phyloP scores from a whole-genome alignment of 1,140 invertebrate species.

The Agrilus planipennis region DNA sequence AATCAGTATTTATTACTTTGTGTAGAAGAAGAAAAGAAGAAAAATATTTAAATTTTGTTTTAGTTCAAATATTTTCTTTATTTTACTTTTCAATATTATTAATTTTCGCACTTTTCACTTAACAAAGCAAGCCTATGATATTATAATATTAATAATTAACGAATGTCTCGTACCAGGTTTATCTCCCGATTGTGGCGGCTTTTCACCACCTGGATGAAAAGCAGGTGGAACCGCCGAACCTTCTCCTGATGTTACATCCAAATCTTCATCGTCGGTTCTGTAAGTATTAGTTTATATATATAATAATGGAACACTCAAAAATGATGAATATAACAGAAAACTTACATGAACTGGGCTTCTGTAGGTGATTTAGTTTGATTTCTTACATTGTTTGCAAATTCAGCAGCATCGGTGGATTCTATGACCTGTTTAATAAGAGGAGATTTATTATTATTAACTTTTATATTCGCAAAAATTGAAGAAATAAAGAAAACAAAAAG shows the following conservation, averaged over 20 bases:
- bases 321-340: neutral
- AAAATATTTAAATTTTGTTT: neutral
- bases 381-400: neutral
- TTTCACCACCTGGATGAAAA: no score
- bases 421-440: no score
- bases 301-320: neutral
- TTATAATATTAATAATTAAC: neutral
- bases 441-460: no score
- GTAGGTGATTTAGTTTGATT: neutral
- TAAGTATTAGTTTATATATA: constrained; percentile 5
- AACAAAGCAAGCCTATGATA: neutral
- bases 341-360: neutral
- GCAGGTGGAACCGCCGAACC: constrained; percentile 7
- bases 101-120: neutral
- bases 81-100: neutral
- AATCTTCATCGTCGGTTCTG: constrained; percentile 16
- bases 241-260: constrained; percentile 12
- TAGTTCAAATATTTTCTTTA: neutral
- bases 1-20: no score
- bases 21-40: no score
- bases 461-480: no score
- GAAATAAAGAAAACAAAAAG: no score
- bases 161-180: neutral
- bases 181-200: neutral
- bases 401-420: no score